A percentile compares a stretch with the other conserved stretches of the same genome.
These are phyloP conservation scores for Ceuthmochares aereus DNA, from an alignment of 2,113 vertebrate genomes.

Conservation along the genomic window DNA sequence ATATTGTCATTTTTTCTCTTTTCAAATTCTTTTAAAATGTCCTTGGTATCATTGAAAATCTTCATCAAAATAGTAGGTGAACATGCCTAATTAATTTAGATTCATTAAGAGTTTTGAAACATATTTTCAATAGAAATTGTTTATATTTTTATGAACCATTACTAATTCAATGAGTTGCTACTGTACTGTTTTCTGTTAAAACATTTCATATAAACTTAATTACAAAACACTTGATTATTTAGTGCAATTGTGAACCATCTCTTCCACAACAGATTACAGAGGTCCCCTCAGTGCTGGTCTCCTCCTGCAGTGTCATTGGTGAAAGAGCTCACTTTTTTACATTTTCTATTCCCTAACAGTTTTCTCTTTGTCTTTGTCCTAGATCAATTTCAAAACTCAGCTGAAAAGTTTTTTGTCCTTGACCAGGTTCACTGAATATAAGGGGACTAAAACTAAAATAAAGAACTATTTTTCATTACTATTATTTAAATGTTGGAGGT, in stretches of 20 bases:
- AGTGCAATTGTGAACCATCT: background rate
- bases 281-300: background rate
- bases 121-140: background rate
- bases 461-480: background rate
- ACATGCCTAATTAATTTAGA: background rate
- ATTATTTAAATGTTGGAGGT: rapidly evolving
- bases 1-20: background rate
- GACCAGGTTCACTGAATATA: background rate
- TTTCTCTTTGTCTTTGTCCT: background rate
- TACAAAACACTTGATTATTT: background rate
- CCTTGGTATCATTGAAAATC: background rate
- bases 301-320: background rate
- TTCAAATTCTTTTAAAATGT: background rate
- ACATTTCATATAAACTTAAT: background rate
- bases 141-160: background rate
- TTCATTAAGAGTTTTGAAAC: background rate
- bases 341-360: background rate
- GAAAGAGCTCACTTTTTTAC: background rate
- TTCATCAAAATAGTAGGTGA: background rate
- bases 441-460: background rate
- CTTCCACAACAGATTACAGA: background rate
- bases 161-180: background rate
- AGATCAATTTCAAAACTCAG: background rate
- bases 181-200: background rate
- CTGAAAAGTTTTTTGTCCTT: background rate